These are phyloP conservation scores for Planococcus citri DNA, from an alignment of 1,140 invertebrate species.

Conservation along the genomic window DNA sequence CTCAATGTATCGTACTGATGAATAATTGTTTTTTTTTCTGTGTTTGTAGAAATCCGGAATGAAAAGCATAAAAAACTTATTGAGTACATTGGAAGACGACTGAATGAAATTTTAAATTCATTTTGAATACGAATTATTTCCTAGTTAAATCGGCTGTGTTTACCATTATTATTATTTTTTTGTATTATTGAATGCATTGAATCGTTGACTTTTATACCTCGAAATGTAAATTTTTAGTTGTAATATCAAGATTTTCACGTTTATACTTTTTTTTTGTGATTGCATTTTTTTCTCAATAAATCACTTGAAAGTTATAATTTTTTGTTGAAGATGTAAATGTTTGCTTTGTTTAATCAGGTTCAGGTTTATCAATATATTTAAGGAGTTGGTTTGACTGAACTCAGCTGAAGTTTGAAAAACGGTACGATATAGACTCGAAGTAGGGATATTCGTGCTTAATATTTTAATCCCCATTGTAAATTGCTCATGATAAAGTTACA, in stretches of 20 bases:
- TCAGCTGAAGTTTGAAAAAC: too few relatives aligned
- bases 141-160: conserved; percentile 1
- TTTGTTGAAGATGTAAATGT: too few relatives aligned
- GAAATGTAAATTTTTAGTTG: not conserved
- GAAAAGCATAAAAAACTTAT: conserved; percentile 22
- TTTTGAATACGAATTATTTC: not conserved
- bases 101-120: not conserved
- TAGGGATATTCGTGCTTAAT: too few relatives aligned
- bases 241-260: not conserved
- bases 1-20: not conserved
- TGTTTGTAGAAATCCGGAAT: conserved; percentile 25
- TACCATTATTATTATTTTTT: not conserved
- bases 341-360: too few relatives aligned
- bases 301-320: too few relatives aligned
- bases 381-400: too few relatives aligned
- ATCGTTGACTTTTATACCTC: not conserved
- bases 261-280: too few relatives aligned
- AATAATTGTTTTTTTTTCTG: conserved; percentile 20
- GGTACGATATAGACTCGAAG: too few relatives aligned
- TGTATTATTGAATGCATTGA: not conserved
- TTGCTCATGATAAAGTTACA: too few relatives aligned
- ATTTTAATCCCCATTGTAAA: too few relatives aligned
- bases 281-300: too few relatives aligned
- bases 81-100: not conserved
- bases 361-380: too few relatives aligned